These are phyloP conservation scores for Struthidea cinerea DNA, from an alignment of 2,113 vertebrate genomes.

Conservation along the genomic window DNA sequence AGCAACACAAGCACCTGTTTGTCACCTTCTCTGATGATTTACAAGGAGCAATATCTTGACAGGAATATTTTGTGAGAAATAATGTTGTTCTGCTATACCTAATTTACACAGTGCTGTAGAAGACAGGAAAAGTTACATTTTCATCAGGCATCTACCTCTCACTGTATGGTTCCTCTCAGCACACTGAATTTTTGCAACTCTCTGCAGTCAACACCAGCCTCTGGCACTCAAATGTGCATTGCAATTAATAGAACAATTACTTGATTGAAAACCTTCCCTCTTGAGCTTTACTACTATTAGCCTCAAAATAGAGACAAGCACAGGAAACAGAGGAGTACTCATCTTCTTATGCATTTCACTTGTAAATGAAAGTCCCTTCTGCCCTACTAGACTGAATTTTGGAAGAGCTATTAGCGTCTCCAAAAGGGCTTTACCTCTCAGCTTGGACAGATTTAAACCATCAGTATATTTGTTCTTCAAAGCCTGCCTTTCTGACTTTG, in stretches of 20 bases:
- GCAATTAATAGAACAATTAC: not conserved
- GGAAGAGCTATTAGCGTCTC: not conserved
- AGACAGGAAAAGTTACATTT: not conserved
- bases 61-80: slow-evolving; percentile 1
- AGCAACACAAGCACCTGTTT: not conserved
- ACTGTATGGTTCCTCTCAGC: not conserved
- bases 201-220: not conserved
- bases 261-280: not conserved
- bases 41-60: not conserved
- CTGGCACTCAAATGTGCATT: not conserved
- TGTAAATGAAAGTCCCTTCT: not conserved
- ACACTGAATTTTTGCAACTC: not conserved
- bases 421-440: not conserved
- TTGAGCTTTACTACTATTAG: not conserved
- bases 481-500: not conserved
- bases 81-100: not conserved
- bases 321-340: not conserved
- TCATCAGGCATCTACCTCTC: not conserved
- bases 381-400: not conserved
- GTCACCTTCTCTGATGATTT: not conserved
- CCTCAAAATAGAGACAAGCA: not conserved
- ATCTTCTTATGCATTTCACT: not conserved
- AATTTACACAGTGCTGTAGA: not conserved
- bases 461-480: not conserved
- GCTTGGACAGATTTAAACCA: not conserved